These are phyloP conservation scores for Thymallus thymallus DNA, from an alignment of 2,113 vertebrate species.

Conservation along the genomic window DNA sequence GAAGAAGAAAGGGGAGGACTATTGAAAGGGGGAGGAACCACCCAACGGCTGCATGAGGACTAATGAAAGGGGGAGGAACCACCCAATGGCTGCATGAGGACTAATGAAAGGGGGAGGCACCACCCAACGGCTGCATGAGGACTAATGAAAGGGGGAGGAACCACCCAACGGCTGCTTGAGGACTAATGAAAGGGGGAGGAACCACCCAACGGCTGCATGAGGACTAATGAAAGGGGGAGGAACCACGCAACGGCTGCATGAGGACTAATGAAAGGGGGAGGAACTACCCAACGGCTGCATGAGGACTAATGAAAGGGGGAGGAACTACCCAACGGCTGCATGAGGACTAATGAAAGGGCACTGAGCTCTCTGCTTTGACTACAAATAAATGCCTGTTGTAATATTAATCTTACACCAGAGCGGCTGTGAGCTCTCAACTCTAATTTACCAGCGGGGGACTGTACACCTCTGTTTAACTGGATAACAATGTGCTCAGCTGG, in stretches of 20 bases:
- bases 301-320: conserved; percentile 19
- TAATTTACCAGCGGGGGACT: conserved; percentile 34
- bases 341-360: conserved; percentile 26
- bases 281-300: background rate
- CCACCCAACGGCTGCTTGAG: background rate
- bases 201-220: background rate
- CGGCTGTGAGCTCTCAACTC: conserved; percentile 24
- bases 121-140: background rate
- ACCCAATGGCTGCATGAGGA: conserved; percentile 9
- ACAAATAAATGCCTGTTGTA: conserved; percentile 42
- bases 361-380: conserved; percentile 5
- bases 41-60: conserved; percentile 8
- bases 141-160: conserved; percentile 16
- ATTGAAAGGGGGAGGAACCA: conserved; percentile 8
- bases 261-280: conserved; percentile 22
- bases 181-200: conserved; percentile 17
- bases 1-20: conserved; percentile 7
- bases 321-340: background rate
- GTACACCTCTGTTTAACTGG: too few relatives aligned
- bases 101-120: conserved; percentile 12
- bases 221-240: conserved; percentile 18
- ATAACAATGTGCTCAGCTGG: conserved; percentile 41
- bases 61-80: conserved; percentile 11
- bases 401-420: conserved; percentile 46
- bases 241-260: background rate